Evolutionary conservation across 2,113 vertebrate species (phyloP).

Genomic region (Arothron firmamentum): DNA sequence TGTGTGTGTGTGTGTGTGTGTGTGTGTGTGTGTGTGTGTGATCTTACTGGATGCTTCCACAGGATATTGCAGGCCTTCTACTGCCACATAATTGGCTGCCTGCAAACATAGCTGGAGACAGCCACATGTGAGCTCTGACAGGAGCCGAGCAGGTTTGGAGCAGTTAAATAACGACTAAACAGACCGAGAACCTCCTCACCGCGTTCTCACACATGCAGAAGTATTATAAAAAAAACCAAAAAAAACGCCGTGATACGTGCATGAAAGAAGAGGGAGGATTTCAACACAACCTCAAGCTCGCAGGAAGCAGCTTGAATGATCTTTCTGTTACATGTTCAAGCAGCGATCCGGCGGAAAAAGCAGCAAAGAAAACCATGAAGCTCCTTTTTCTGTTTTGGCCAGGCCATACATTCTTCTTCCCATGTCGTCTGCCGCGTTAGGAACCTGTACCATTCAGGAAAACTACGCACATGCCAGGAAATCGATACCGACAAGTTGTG

Average conservation of each 20-base stretch:
- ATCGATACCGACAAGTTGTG: conserved; percentile 39
- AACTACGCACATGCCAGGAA: conserved; percentile 39
- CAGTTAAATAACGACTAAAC: conserved; percentile 28
- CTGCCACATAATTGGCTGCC: conserved; percentile 34
- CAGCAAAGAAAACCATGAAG: conserved; percentile 16
- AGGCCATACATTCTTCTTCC: background rate
- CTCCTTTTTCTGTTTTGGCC: background rate
- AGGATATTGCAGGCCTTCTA: conserved; percentile 25
- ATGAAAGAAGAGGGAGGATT: conserved; percentile 29
- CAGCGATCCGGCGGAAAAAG: conserved; percentile 6
- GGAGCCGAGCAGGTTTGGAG: conserved; percentile 25
- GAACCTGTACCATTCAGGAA: conserved; percentile 36
- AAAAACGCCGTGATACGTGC: conserved; percentile 30
- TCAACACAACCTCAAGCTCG: background rate
- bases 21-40: conserved; percentile 8
- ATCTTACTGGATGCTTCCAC: conserved; percentile 17
- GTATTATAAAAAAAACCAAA: conserved; percentile 33
- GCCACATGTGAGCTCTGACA: conserved; percentile 8
- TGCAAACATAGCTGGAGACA: conserved; percentile 18
- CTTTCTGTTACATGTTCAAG: conserved; percentile 22
- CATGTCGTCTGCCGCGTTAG: conserved; percentile 16
- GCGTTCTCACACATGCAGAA: conserved; percentile 19
- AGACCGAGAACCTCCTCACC: conserved; percentile 12
- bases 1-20: conserved; percentile 3
- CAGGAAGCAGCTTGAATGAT: conserved; percentile 12